A percentile compares a stretch with the other conserved stretches of the same genome.
These are phyloP conservation scores for Molossus molossus DNA, from an alignment of 2,797 vertebrate species.

Conservation along the genomic window DNA sequence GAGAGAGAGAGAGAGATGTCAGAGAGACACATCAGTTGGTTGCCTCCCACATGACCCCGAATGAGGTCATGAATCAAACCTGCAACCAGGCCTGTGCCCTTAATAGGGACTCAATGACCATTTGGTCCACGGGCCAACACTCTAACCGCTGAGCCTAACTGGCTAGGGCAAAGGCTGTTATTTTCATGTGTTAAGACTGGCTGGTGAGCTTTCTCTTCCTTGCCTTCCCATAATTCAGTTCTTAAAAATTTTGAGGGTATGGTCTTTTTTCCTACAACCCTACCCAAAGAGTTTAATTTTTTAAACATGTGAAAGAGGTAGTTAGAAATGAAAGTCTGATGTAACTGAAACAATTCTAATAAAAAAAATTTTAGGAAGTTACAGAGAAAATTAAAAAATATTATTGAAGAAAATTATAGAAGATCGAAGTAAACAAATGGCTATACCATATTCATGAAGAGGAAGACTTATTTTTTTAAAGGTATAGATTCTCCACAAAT, in stretches of 20 bases:
- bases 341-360: slow-evolving; percentile 26
- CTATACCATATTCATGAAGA: slow-evolving; percentile 16
- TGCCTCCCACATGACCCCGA: no score
- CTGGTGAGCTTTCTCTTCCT: not conserved
- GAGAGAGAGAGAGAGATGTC: no score
- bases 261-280: not conserved
- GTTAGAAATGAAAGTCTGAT: not conserved
- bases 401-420: slow-evolving; percentile 18
- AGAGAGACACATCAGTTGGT: no score
- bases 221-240: slow-evolving; percentile 26
- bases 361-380: slow-evolving; percentile 19
- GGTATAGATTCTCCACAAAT: not conserved
- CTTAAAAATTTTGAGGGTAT: not conserved
- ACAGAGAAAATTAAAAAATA: not conserved
- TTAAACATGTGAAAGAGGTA: not conserved
- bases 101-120: no score
- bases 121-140: no score
- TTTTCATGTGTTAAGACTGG: not conserved
- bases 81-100: no score
- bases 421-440: not conserved
- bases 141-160: no score
- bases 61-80: no score
- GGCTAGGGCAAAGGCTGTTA: not conserved
- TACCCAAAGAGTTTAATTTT: slow-evolving; percentile 24
- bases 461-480: not conserved